Conservation (phyloP, 2,888 invertebrate species). For the Drosophila birchii region DNA sequence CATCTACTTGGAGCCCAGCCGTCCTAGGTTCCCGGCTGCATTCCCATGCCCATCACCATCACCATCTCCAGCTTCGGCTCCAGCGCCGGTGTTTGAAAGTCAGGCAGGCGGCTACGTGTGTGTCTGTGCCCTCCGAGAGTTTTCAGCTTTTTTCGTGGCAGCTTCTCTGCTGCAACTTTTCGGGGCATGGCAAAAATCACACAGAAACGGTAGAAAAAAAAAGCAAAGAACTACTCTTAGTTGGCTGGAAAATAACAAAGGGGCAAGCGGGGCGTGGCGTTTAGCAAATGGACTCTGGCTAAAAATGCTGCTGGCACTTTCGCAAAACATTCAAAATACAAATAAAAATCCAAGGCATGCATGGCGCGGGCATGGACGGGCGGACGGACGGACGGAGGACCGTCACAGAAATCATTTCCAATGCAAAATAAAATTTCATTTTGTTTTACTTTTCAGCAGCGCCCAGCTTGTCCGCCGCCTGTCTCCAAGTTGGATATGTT, state of each 20-base stretch:
- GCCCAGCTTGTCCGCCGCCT: conserved; percentile 39
- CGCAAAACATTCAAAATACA: conserved; percentile 78
- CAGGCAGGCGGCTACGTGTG: conserved; percentile 65
- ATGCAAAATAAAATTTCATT: conserved; percentile 80
- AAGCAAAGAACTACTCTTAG: conserved; percentile 51
- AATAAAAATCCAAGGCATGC: conserved; percentile 70
- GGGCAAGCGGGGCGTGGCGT: conserved; percentile 38
- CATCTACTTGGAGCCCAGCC: conserved; percentile 60
- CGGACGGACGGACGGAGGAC: not conserved
- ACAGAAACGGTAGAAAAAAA: conserved; percentile 51
- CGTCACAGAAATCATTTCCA: conserved; percentile 69
- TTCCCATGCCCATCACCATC: conserved; percentile 7
- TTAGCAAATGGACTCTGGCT: conserved; percentile 80
- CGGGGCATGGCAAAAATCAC: conserved; percentile 67
- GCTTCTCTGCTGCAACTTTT: conserved; percentile 48
- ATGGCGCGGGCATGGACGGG: conserved; percentile 15
- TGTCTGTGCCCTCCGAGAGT: conserved; percentile 57
- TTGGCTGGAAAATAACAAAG: conserved; percentile 45
- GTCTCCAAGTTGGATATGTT: conserved; percentile 76
- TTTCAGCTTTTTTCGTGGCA: conserved; percentile 43
- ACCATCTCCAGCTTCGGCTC: conserved; percentile 21
- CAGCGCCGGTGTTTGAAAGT: conserved; percentile 66
- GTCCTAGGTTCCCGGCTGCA: conserved; percentile 24
- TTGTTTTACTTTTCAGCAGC: conserved; percentile 71
- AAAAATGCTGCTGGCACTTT: conserved; percentile 80